These are phyloP conservation scores for Alauda arvensis DNA, from an alignment of 2,797 vertebrate species.

Conservation along the genomic window DNA sequence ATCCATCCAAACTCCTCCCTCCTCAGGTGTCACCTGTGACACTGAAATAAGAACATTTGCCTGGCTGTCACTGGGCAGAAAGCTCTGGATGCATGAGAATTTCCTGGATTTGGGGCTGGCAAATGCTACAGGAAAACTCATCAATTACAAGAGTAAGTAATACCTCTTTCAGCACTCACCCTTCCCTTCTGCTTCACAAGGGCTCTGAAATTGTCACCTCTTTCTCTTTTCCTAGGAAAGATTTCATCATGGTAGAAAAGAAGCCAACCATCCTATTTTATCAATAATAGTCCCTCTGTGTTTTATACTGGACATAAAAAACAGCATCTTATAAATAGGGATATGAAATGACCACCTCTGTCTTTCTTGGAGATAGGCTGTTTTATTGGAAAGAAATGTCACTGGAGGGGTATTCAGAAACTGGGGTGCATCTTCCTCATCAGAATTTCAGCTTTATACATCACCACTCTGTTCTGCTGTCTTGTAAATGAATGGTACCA, in stretches of 20 bases:
- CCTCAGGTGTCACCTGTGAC: background rate
- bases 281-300: background rate
- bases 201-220: background rate
- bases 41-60: background rate
- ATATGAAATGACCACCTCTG: constrained; percentile 1
- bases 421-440: background rate
- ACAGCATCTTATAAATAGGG: background rate
- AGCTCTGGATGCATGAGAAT: background rate
- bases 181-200: background rate
- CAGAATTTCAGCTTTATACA: background rate
- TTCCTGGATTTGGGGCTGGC: background rate
- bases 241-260: background rate
- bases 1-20: background rate
- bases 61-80: background rate
- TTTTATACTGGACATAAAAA: background rate
- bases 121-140: background rate
- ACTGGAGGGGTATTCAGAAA: background rate
- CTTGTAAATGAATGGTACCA: background rate
- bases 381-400: background rate
- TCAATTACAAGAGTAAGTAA: background rate
- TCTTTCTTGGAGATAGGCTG: background rate
- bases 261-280: background rate
- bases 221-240: background rate
- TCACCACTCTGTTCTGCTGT: background rate
- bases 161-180: background rate